Evolutionary conservation across 2,888 invertebrate genomes (phyloP), one percentile per base, ranked within the genome.

Genomic region (Cepaea hortensis): DNA sequence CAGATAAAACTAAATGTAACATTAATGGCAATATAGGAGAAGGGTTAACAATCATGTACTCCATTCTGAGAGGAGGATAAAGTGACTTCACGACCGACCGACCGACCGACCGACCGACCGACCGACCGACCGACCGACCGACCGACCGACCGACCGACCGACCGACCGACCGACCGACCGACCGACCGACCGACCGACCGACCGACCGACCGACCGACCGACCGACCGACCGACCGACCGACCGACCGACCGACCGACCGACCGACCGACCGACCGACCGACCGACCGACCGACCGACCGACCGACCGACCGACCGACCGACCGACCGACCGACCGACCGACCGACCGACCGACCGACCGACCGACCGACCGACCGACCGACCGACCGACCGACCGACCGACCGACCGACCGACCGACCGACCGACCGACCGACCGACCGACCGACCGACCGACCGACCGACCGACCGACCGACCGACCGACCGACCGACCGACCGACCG

Each of bases 151-250:
- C 46, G 75, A 75, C 75, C 46, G 75, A 75, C 75, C 46, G 75
- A 75, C 75, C 75, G 75, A 75, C 75, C 75, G 75, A 75, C 75
- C 75, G 75, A 75, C 48, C 48, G 75, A 75, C 75, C 75, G 75
- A 75, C 75, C 75, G 75, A 75, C 75, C 75, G 75, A 75, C 75
- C 75, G 75, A 75, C 75, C 75, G 75, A 75, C 75, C 75, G 75
- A 75, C 75, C 75, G 75, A 75, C 75, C 75, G 75, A 75, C 75
- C 75, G 75, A 75, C 75, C 75, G 75, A 75, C 75, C 75, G 75
- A 75, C 75, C 75, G 75, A 75, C 75, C 75, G 75, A 46, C 75
- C 75, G 75, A 75, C 75, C 75, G 75, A 75, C 75, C 75, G 75
- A 75, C 75, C 75, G 75, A 46, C 75, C 75, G 75, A 46, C 75